A percentile compares a stretch with the other conserved stretches of the same genome.
Conservation (phyloP, 2,113 vertebrate species). For the Thymallus thymallus region DNA sequence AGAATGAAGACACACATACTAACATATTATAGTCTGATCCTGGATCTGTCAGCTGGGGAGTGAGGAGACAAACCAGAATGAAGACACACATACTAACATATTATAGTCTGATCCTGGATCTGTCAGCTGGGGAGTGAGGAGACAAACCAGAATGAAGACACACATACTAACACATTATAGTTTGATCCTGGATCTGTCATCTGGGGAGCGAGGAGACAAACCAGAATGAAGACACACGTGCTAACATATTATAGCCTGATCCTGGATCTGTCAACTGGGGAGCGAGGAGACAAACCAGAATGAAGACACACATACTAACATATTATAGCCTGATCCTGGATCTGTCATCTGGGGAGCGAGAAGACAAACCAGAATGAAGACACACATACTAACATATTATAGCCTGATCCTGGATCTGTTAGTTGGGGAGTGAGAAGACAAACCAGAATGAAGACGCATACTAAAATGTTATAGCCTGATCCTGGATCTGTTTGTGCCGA, state of each 20-base stretch:
- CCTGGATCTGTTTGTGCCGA: too few species aligned
- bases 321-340: too few species aligned
- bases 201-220: constrained; percentile 55
- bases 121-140: constrained; percentile 71
- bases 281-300: neutral
- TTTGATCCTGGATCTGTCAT: too few species aligned
- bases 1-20: neutral
- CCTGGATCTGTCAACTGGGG: constrained; percentile 82
- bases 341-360: constrained; percentile 73
- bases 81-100: neutral
- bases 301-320: neutral
- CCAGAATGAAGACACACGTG: neutral
- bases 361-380: neutral
- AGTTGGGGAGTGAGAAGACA: constrained; percentile 65
- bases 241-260: too few species aligned
- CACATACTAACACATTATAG: neutral
- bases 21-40: too few species aligned
- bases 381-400: neutral
- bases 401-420: too few species aligned
- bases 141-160: neutral
- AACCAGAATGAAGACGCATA: neutral
- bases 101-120: too few species aligned
- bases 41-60: constrained; percentile 68
- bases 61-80: neutral
- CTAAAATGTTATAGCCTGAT: too few species aligned